phyloP scores from a whole-genome alignment of 2,113 vertebrate species.

The Grus americana region DNA sequence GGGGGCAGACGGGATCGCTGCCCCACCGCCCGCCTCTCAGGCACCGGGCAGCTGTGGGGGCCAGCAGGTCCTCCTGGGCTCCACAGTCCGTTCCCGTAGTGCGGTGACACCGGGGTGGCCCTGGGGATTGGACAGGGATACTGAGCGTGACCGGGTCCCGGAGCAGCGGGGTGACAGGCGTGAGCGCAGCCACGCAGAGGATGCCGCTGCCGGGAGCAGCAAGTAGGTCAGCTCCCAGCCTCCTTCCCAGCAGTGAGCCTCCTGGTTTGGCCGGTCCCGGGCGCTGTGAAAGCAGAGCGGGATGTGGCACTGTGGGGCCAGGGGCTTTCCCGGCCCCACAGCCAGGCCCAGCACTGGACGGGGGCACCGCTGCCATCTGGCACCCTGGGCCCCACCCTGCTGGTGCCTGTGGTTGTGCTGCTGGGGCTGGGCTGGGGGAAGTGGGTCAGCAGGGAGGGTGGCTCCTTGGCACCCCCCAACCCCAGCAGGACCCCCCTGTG shows the following conservation, averaged over 20 bases:
- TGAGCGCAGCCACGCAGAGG: not conserved
- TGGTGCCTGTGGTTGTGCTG: fast-evolving
- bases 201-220: not conserved
- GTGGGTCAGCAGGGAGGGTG: not conserved
- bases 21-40: fast-evolving
- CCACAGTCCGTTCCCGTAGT: fast-evolving
- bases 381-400: not conserved
- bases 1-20: fast-evolving
- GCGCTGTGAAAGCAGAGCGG: not conserved
- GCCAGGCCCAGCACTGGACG: fast-evolving
- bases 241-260: not conserved
- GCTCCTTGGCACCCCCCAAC: not conserved
- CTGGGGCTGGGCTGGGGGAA: not conserved
- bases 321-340: not conserved
- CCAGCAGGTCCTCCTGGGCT: not conserved
- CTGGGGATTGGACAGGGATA: not conserved
- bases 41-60: fast-evolving
- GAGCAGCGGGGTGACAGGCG: not conserved
- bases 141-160: fast-evolving
- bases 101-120: fast-evolving
- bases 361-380: not conserved
- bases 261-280: fast-evolving
- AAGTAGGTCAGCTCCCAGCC: slow-evolving; percentile 52
- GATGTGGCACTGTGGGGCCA: not conserved
- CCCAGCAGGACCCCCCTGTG: no score